Evolutionary conservation across 2,888 invertebrate genomes (phyloP).

Genomic region (Leucophenga montana): DNA sequence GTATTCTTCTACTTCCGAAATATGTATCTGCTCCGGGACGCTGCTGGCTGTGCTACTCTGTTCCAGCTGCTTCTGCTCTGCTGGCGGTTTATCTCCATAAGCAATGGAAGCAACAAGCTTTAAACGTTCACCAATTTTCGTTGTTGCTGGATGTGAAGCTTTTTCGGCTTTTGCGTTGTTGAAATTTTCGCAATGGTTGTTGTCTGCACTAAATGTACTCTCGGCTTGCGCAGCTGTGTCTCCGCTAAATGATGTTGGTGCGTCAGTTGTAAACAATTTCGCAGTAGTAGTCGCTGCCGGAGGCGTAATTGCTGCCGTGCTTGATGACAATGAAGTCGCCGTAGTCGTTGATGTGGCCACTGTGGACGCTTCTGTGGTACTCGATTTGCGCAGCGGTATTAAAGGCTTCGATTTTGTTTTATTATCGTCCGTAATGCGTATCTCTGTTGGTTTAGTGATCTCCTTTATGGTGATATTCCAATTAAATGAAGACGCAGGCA

Average conservation of each 20-base stretch:
- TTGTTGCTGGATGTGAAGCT: slow-evolving; percentile 47
- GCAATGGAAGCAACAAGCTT: slow-evolving; percentile 66
- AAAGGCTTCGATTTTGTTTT: slow-evolving; percentile 51
- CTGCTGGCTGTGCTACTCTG: slow-evolving; percentile 8
- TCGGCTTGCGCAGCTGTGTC: slow-evolving; percentile 40
- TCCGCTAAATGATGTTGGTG: slow-evolving; percentile 39
- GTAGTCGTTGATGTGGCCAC: slow-evolving; percentile 46
- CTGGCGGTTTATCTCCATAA: slow-evolving; percentile 48
- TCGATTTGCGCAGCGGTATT: slow-evolving; percentile 62
- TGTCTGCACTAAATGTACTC: slow-evolving; percentile 43
- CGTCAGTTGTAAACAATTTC: slow-evolving; percentile 19
- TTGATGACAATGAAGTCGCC: slow-evolving; percentile 34
- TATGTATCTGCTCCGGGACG: neutral
- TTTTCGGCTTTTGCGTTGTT: slow-evolving; percentile 39
- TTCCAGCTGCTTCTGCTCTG: slow-evolving; percentile 2
- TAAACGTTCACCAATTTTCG: slow-evolving; percentile 60
- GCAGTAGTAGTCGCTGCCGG: slow-evolving; percentile 31
- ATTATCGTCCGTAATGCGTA: slow-evolving; percentile 71
- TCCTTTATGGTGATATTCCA: slow-evolving; percentile 72
- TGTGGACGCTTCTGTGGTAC: slow-evolving; percentile 35
- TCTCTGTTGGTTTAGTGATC: slow-evolving; percentile 71
- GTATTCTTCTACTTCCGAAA: slow-evolving; percentile 30
- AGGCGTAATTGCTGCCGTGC: slow-evolving; percentile 35
- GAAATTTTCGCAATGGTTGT: slow-evolving; percentile 17
- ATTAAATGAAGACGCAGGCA: slow-evolving; percentile 55